Evolutionary conservation across 2,888 invertebrate species (phyloP), one percentile per base, ranked within the genome.

Genomic region (Metellina segmentata): DNA sequence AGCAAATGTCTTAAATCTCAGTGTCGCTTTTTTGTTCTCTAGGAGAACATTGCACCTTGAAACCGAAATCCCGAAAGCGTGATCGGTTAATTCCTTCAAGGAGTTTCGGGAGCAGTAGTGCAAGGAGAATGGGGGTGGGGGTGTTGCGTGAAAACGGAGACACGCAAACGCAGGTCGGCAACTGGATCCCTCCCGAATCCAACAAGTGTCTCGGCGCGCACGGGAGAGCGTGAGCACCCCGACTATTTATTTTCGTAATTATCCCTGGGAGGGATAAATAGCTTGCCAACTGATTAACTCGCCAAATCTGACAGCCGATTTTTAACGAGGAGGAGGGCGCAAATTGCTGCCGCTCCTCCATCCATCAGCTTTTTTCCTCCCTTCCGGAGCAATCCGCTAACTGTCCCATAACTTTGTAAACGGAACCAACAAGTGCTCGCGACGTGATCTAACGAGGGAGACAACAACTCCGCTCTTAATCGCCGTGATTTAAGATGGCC

Each of bases 331-430:
- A 91, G 78, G 77, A 78, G 69, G 81, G 87, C 79, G 90, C 85
- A 91, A 91, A 91, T 91, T 91, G 77, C 90, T 91, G 77, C 90
- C 81, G 34, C 81, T 49, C 90, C 53, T 82, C 90, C 81, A 86
- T 87, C 91, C 75, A 78, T 53, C 71, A 48, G 13, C 34, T 89
- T 89, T 82, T 77, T 89, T 75, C 61, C 13, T 77, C 51, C 51
- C 52, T 75, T 82, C 53, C 34, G 69, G 61, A 61, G 61, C 34
- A 82, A 77, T 77, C 89, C 87, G 87, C 87, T 86, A 87, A 91
- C 88, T 91, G 92, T 92, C 92, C 92, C 92, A 92, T 92, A 92
- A 92, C 89, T 92, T 92, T 89, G 92, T 92, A 92, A 92, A 85
- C 92, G 89, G 92, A 91, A 91, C 91, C 91, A 91, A 91, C 91